Conservation (phyloP, 2,113 vertebrate genomes). For the Okapia johnstoni region DNA sequence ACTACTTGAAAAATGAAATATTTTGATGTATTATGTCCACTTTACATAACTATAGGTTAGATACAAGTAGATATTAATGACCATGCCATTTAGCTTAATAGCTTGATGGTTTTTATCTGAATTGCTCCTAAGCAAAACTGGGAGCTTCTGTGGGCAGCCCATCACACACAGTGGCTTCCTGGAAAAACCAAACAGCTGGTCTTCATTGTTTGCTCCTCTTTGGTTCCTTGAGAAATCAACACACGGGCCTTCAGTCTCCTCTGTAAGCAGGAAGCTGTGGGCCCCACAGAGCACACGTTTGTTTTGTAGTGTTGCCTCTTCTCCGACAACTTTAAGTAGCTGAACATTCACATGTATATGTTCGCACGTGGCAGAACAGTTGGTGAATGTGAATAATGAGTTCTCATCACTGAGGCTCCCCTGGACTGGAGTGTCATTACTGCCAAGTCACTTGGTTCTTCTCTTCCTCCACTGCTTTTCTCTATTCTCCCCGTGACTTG, state of each 20-base stretch:
- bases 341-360: neutral
- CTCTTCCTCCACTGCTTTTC: fast-evolving
- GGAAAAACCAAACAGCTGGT: neutral
- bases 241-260: neutral
- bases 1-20: neutral
- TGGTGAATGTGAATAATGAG: fast-evolving
- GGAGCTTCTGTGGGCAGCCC: neutral
- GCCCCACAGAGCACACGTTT: neutral
- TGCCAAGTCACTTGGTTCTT: neutral
- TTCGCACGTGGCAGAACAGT: fast-evolving
- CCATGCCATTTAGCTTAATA: neutral
- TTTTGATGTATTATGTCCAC: neutral
- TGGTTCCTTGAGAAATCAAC: neutral
- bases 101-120: neutral
- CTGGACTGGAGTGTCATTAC: neutral
- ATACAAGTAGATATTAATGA: neutral
- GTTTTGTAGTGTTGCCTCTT: neutral
- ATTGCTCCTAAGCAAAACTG: neutral
- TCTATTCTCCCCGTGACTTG: fast-evolving
- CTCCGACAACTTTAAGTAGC: neutral
- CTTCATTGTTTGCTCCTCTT: neutral
- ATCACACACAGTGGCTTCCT: neutral
- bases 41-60: neutral
- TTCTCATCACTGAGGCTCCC: neutral
- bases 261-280: neutral